Base-by-base conservation (phyloP, 2,888 invertebrate species). In the Cataglyphis livida region DNA sequence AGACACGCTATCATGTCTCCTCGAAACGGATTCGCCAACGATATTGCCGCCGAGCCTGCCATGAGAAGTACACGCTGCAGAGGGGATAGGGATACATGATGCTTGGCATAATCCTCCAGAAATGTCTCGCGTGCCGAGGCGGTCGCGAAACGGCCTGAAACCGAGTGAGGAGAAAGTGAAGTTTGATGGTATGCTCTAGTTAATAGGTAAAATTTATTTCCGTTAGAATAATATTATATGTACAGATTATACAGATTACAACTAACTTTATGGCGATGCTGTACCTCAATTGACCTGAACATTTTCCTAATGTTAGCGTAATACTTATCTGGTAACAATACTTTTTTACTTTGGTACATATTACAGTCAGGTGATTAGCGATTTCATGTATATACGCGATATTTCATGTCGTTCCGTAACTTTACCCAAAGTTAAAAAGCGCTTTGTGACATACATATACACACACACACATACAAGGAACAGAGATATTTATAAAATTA, bases 1-100 rank as follows among this genome's bases (percentile, higher is more conserved):
- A 99, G 96, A 88, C 98, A 98, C 32, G 99, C 98, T 89, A 99
- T 98, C 98, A 99, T 98, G 93, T 99, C 99, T 25, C 96, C 97
- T 85, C 98, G 95, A 82, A 95, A 95, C 9, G 99, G 99, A 95
- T 99, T 96, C 12, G 97, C 92, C 62, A 99, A 95, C 0, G 98
- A 97, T 76, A 98, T 96, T 38, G 97, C 95, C 28, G 98, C 98
- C n/a, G 99, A 98, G 10, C 99, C 99, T n/a, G 96, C 95, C 21
- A 97, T 96, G 54, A 99, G 95, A 18, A 98, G 91, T 0, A 96
- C 93, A 94, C 96, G 97, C 95, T 99, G 99, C 89, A 98, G 96
- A 66, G 94, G 6, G 6, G 90, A 84, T 68, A 90, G 18, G 15
- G 82, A 44, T n/a, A 90, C 74, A 51, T 83, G 87, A 10, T 85